These are phyloP conservation scores for Cephalopterus ornatus DNA, from an alignment of 2,113 vertebrate genomes.

Conservation along the genomic window DNA sequence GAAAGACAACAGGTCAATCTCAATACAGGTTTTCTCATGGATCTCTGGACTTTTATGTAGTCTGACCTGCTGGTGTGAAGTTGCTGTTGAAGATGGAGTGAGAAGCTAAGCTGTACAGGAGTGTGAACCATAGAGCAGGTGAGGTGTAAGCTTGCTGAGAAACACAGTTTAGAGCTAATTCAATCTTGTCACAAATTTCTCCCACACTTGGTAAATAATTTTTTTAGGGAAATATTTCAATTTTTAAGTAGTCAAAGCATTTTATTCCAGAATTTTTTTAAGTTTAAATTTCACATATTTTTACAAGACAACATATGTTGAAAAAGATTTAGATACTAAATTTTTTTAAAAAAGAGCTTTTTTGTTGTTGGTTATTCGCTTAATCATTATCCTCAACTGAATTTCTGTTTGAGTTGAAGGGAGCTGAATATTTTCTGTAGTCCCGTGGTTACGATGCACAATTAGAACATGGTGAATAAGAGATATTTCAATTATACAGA, in stretches of 20 bases:
- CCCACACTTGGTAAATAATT: background rate
- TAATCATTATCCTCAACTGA: background rate
- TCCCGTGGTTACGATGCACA: background rate
- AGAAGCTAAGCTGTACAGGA: background rate
- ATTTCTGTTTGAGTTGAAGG: background rate
- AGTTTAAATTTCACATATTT: background rate
- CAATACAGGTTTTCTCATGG: background rate
- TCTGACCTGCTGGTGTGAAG: background rate
- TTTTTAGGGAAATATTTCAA: background rate
- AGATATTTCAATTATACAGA: background rate
- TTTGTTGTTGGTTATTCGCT: background rate
- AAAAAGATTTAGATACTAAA: background rate
- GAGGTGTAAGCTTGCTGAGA: background rate
- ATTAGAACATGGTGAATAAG: background rate
- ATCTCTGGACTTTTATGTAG: background rate
- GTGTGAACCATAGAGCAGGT: background rate
- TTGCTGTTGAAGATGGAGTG: background rate
- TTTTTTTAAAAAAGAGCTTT: background rate
- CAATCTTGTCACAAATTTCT: background rate
- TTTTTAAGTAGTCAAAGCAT: conserved; percentile 17
- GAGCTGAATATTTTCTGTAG: background rate
- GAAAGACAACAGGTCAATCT: background rate
- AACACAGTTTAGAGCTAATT: background rate
- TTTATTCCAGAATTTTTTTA: background rate
- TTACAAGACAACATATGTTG: background rate